phyloP scores from a whole-genome alignment of 2,888 invertebrate genomes.

The Dermolepida albohirtum region DNA sequence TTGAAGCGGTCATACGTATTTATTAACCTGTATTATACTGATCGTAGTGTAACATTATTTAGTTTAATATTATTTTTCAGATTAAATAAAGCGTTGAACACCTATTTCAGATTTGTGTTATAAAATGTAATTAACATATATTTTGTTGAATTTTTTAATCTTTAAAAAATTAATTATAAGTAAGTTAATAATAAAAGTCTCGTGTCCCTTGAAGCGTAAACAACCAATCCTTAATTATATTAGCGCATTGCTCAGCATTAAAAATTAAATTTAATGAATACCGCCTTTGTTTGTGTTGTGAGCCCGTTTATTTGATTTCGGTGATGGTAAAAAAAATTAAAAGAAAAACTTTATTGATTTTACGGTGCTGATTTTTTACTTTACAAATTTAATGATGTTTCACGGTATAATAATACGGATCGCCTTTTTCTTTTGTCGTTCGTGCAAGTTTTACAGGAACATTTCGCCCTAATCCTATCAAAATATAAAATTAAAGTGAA shows the following conservation, averaged over 20 bases:
- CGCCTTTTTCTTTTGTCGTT: too few relatives aligned
- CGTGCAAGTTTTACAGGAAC: too few relatives aligned
- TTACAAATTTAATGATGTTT: constrained; percentile 12
- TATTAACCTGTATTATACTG: too few relatives aligned
- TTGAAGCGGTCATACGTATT: too few relatives aligned
- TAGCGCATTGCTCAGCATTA: constrained; percentile 6
- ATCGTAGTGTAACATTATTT: too few relatives aligned
- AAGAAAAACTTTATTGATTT: constrained; percentile 26
- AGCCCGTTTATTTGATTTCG: constrained; percentile 4
- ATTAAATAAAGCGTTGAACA: too few relatives aligned
- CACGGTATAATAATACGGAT: background rate
- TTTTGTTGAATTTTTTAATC: background rate
- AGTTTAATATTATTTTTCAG: too few relatives aligned
- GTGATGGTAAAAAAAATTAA: background rate
- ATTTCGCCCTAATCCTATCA: too few relatives aligned
- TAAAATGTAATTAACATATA: constrained; percentile 2
- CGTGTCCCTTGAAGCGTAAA: constrained; percentile 17
- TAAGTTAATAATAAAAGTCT: constrained; percentile 12
- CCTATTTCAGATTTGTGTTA: background rate
- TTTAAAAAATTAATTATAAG: constrained; percentile 18
- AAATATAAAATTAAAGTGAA: too few relatives aligned
- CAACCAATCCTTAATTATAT: constrained; percentile 19
- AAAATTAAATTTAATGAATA: constrained; percentile 17
- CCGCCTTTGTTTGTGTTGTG: background rate
- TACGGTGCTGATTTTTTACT: constrained; percentile 14